Evolutionary conservation across 2,797 vertebrate genomes (phyloP).

Genomic region (Phaenicophaeus curvirostris): DNA sequence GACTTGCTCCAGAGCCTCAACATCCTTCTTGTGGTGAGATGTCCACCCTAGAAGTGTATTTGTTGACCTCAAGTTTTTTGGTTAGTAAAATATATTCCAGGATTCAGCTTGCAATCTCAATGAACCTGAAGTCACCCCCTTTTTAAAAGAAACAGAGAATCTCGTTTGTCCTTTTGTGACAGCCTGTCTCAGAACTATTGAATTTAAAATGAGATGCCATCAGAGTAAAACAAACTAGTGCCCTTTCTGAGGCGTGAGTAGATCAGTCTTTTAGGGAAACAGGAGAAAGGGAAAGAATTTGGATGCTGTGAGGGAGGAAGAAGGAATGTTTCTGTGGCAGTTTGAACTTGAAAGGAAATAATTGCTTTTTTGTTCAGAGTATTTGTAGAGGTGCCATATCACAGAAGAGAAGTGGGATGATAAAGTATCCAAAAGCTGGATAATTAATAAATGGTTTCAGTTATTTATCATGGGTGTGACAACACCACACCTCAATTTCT

Average conservation of each 20-base stretch:
- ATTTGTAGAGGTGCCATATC: not conserved
- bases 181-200: not conserved
- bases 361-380: not conserved
- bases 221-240: not conserved
- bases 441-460: not conserved
- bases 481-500: not conserved
- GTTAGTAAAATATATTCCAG: not conserved
- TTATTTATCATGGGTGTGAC: not conserved
- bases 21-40: too few relatives aligned
- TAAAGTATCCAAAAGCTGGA: not conserved
- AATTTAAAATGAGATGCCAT: not conserved
- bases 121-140: not conserved
- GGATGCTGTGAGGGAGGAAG: not conserved
- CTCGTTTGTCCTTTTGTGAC: not conserved
- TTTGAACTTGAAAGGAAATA: not conserved
- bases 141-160: not conserved
- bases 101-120: not conserved
- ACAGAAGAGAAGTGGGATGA: not conserved
- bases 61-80: not conserved
- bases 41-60: not conserved
- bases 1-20: too few relatives aligned
- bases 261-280: not conserved
- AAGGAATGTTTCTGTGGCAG: not conserved
- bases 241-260: not conserved
- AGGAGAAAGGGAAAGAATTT: not conserved